phyloP scores from a whole-genome alignment of 2,113 vertebrate genomes.

The Scomber colias region DNA sequence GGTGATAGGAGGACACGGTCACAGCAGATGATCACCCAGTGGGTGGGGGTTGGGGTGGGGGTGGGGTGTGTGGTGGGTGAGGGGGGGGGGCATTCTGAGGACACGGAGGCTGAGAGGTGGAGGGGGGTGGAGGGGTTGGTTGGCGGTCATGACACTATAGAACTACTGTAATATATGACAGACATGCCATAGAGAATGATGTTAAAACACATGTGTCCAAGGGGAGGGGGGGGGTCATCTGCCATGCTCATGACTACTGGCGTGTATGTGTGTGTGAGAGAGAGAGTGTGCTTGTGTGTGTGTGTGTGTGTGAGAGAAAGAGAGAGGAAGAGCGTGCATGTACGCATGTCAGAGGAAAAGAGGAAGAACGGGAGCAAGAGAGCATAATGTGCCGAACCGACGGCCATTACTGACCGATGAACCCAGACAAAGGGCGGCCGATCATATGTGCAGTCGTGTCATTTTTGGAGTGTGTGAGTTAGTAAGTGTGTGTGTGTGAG shows the following conservation, averaged over 20 bases:
- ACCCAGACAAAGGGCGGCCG: slow-evolving; percentile 75
- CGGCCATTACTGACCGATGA: slow-evolving; percentile 64
- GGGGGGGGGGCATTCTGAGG: slow-evolving; percentile 66
- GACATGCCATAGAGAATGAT: slow-evolving; percentile 56
- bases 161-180: slow-evolving; percentile 66
- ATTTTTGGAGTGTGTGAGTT: slow-evolving; percentile 8
- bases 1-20: slow-evolving; percentile 75
- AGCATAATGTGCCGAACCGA: slow-evolving; percentile 51
- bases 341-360: not conserved
- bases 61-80: slow-evolving; percentile 18
- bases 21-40: slow-evolving; percentile 74
- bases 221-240: slow-evolving; percentile 56
- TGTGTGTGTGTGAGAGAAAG: slow-evolving; percentile 1
- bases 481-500: slow-evolving; percentile 12
- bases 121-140: slow-evolving; percentile 13
- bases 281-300: not conserved
- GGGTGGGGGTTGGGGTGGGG: slow-evolving; percentile 52
- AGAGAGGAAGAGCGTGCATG: slow-evolving; percentile 6
- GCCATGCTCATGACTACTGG: slow-evolving; percentile 65
- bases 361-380: slow-evolving; percentile 4
- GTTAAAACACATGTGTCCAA: slow-evolving; percentile 51
- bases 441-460: slow-evolving; percentile 72
- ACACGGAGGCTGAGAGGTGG: slow-evolving; percentile 55
- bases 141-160: slow-evolving; percentile 64
- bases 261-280: slow-evolving; percentile 31